Base-by-base conservation (phyloP, 2,888 invertebrate species). In the Lissonota sp. region DNA sequence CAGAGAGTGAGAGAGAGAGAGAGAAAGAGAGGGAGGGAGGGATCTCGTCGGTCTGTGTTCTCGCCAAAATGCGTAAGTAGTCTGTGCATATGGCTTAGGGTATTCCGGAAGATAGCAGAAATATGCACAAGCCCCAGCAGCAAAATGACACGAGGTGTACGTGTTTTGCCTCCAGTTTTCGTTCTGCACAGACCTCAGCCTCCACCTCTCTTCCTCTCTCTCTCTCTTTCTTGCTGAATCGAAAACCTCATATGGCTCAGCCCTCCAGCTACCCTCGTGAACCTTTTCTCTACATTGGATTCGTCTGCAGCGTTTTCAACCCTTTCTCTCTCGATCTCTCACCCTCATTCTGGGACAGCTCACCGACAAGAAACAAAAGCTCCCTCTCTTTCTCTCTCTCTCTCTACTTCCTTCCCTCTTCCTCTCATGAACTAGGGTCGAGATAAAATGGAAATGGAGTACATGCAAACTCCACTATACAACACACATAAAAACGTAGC, bases 361-460 rank as follows among this genome's bases (percentile, higher is more conserved):
- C 86, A 84, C 79, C 79, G 86, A 86, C 88, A 88, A 89, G 89
- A 88, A 88, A 89, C 89, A 88, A 89, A 89, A 87, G 88, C 87
- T 60, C 10, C 26, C 40, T 16, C 46, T 60, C 49, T 49, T 10
- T 49, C 12, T 49, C n/a, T 49, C 49, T 49, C 49, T 49, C 49
- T 49, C 6, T 16, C 62, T 62, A 6, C 39, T 39, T 51, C 49
- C 14, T 5, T 51, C 46, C 6, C 39, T 37, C 37, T 42, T 6
- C 6, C 42, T 55, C 73, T 58, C 40, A 39, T 63, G 76, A 79
- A 69, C 74, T 82, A 80, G 82, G 80, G 78, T 87, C 83, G 84
- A 87, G 89, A 89, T 89, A 88, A 88, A 89, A 88, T 89, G 88
- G 88, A 88, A 89, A 88, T 89, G 86, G 79, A 86, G 72, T 84